Base-by-base conservation (phyloP, 2,113 vertebrate genomes). In the Cheilinus undulatus region DNA sequence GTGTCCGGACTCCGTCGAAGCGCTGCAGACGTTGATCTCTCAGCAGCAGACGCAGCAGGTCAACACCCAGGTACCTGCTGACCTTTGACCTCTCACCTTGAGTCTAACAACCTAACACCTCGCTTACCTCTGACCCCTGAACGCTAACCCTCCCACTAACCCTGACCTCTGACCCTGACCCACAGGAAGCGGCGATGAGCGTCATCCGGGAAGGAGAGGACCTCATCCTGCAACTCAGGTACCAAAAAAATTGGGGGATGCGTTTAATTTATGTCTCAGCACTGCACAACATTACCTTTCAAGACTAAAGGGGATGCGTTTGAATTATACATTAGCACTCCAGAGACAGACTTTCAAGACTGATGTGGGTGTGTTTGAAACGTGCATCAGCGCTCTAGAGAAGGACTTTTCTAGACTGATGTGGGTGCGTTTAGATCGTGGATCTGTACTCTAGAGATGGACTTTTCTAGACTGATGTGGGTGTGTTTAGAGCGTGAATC, bases 141-240 rank as follows among this genome's bases (percentile, higher is more conserved):
- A 20, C 78, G 82, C 80, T 83, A 80, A 85, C 80, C 74, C 78
- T 0, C 2, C 4, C 52, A 87, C 70, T 87, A 82, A 88, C 82
- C 59, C 78, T 84, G 76, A 78, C 79, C 83, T 34, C 67, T 87
- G 80, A 88, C 82, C 59, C 78, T 84, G 76, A 78, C 79, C 83
- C 53, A 64, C 85, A 92, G 91, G 91, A 92, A 45, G 91, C 91
- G 53, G 88, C 89, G 0, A 85, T 92, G 85, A 91, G 90, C 66
- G 91, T 92, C 71, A 92, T 92, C 86, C 80, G 90, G 34, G 91
- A 92, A 70, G 91, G 91, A 80, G 91, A 92, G 72, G 91, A 92
- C 82, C 90, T 92, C 81, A 92, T 91, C 76, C 83, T 92, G 54
- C 91, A 92, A 61, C 86, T 92, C 86, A 91, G 91, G 91, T 92